phyloP scores from a whole-genome alignment of 2,888 invertebrate species.

The Blastobasis adustella region DNA sequence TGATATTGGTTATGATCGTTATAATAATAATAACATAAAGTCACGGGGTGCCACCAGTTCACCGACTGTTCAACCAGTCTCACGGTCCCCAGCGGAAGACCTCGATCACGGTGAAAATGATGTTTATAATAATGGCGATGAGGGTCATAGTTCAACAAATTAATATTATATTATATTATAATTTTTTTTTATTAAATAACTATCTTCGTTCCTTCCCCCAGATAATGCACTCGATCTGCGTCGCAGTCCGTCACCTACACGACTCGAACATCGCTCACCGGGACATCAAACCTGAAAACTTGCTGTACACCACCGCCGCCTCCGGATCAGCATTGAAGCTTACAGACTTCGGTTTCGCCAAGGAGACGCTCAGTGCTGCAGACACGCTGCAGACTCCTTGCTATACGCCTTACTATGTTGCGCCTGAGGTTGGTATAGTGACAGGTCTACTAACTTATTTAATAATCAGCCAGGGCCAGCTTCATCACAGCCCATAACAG shows the following conservation, averaged over 20 bases:
- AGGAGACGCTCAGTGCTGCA: conserved; percentile 87
- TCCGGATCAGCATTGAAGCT: conserved; percentile 90
- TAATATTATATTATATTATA: too few species aligned
- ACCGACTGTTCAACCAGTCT: too few species aligned
- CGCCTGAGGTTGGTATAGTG: conserved; percentile 53
- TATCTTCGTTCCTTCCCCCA: conserved; percentile 40
- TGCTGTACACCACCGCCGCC: conserved; percentile 88
- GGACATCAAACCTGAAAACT: conserved; percentile 98
- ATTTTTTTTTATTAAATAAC: background rate
- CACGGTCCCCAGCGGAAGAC: too few species aligned
- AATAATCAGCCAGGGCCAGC: too few species aligned
- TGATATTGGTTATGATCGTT: too few species aligned
- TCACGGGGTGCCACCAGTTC: too few species aligned
- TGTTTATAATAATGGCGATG: too few species aligned
- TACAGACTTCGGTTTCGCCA: conserved; percentile 99
- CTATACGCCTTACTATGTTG: conserved; percentile 99
- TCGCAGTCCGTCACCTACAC: conserved; percentile 95
- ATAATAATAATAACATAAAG: too few species aligned
- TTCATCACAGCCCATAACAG: too few species aligned
- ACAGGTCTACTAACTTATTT: too few species aligned
- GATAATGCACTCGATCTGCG: conserved; percentile 97
- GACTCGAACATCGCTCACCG: conserved; percentile 96
- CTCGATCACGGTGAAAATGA: too few species aligned
- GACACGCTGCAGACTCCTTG: conserved; percentile 98
- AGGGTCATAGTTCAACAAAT: too few species aligned